phyloP scores from a whole-genome alignment of 2,113 vertebrate species.

The Embiotoca jacksoni region DNA sequence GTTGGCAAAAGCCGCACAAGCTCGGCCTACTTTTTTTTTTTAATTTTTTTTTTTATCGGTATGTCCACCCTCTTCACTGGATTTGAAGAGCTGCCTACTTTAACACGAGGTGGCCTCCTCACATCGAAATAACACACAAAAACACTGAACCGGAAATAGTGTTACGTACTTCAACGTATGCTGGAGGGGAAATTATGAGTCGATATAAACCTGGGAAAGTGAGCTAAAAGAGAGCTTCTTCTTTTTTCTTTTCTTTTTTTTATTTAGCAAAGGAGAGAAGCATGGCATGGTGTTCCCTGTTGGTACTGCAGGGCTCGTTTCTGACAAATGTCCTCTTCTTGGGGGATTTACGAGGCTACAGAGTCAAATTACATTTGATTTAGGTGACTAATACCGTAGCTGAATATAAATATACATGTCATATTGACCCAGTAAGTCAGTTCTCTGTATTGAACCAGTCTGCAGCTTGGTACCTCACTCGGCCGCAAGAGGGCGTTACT shows the following conservation, averaged over 20 bases:
- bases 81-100: not conserved
- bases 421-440: not conserved
- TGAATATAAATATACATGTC: not conserved
- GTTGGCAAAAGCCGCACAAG: not conserved
- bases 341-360: not conserved
- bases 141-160: not conserved
- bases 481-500: slow-evolving; percentile 71
- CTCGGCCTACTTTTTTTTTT: not conserved
- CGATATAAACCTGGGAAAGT: too few relatives aligned
- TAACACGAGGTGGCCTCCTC: slow-evolving; percentile 32
- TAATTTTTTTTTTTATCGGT: not conserved
- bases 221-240: too few relatives aligned
- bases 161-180: not conserved
- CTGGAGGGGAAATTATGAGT: too few relatives aligned
- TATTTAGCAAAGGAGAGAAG: not conserved
- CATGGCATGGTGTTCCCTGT: slow-evolving; percentile 9
- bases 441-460: not conserved
- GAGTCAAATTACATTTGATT: not conserved
- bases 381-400: not conserved
- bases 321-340: not conserved
- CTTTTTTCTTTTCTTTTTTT: not conserved
- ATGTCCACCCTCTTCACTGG: not conserved
- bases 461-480: not conserved
- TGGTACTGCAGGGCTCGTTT: not conserved
- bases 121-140: slow-evolving; percentile 2